Conservation (phyloP, 2,888 invertebrate genomes). For the Lasius platythorax region DNA sequence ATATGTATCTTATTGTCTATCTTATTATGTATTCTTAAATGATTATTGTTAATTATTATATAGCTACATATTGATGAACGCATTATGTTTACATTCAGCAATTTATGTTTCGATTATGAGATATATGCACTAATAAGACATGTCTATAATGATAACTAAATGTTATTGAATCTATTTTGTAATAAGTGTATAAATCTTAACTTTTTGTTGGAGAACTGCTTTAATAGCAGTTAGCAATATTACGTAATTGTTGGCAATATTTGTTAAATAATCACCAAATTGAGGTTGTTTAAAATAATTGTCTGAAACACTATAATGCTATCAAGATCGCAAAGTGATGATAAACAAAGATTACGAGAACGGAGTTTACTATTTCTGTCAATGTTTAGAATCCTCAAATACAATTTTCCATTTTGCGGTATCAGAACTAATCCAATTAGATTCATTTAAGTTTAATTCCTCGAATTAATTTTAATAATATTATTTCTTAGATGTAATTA, state of each 20-base stretch:
- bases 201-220: not conserved
- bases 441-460: not conserved
- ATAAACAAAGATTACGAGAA: conserved; percentile 52
- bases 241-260: not conserved
- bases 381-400: conserved; percentile 25
- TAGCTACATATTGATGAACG: not conserved
- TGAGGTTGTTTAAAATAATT: conserved; percentile 66
- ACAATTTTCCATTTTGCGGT: not conserved
- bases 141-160: not conserved
- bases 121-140: not conserved
- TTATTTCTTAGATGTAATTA: not conserved
- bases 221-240: too few species aligned
- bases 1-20: not conserved
- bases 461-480: not conserved
- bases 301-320: conserved; percentile 48
- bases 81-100: not conserved
- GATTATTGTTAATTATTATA: not conserved
- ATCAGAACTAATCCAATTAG: not conserved
- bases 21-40: not conserved
- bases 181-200: not conserved
- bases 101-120: not conserved
- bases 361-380: conserved; percentile 64
- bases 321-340: conserved; percentile 69
- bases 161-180: not conserved
- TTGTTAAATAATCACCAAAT: conserved; percentile 57